A percentile compares a stretch with the other conserved stretches of the same genome.
phyloP scores from a whole-genome alignment of 2,113 vertebrate genomes.

The Aviceda subcristata region DNA sequence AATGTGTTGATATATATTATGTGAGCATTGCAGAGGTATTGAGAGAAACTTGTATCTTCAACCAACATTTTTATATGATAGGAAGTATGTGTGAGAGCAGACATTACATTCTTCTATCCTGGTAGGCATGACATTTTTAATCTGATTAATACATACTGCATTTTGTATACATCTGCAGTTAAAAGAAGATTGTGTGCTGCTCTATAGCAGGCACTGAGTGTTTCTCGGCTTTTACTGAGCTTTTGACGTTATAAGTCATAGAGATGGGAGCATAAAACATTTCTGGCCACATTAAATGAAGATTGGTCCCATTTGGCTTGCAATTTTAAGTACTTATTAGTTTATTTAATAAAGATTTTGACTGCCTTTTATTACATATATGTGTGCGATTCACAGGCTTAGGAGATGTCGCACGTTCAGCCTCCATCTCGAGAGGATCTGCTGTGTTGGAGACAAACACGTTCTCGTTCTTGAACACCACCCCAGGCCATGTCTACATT shows the following conservation, averaged over 20 bases:
- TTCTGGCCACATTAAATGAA: background rate
- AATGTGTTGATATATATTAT: background rate
- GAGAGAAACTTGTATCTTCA: background rate
- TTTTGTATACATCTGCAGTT: background rate
- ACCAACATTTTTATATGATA: background rate
- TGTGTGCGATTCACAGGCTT: background rate
- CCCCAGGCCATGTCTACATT: background rate
- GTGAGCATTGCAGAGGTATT: background rate
- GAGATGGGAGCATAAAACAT: background rate
- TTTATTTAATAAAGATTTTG: slow-evolving; percentile 10
- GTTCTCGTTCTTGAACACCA: background rate
- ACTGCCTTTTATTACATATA: background rate
- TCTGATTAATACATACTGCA: background rate
- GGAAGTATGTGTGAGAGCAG: background rate
- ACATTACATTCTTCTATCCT: background rate
- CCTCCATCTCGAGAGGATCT: background rate
- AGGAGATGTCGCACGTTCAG: background rate
- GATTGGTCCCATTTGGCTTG: background rate
- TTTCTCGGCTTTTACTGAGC: background rate
- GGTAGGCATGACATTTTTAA: background rate
- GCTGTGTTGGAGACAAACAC: background rate
- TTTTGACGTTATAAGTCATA: background rate
- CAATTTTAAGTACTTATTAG: background rate
- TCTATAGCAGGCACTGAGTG: rapidly evolving
- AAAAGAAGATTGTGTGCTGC: background rate